phyloP scores from a whole-genome alignment of 2,888 invertebrate genomes.

The Cephonodes hylas region DNA sequence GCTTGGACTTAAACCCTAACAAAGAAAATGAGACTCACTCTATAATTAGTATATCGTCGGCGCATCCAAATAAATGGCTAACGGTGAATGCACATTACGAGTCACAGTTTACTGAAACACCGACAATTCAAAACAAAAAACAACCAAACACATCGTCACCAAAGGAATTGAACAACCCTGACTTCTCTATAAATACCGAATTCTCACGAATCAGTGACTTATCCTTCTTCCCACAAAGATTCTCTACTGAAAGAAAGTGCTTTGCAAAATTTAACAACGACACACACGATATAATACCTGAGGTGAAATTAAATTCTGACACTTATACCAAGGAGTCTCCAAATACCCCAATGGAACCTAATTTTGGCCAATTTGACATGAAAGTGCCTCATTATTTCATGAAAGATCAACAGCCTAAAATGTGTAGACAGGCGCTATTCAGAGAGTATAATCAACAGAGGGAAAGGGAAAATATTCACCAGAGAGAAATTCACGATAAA shows the following conservation, averaged over 20 bases:
- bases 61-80: constrained; percentile 59
- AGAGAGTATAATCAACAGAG: constrained; percentile 55
- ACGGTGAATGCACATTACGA: constrained; percentile 43
- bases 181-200: constrained; percentile 74
- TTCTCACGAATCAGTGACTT: constrained; percentile 72
- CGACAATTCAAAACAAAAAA: constrained; percentile 52
- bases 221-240: constrained; percentile 68
- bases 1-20: constrained; percentile 52
- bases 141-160: constrained; percentile 75
- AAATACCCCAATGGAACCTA: constrained; percentile 48
- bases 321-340: constrained; percentile 79
- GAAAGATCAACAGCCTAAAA: constrained; percentile 53
- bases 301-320: constrained; percentile 67
- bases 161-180: constrained; percentile 69
- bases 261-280: constrained; percentile 58
- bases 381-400: constrained; percentile 46
- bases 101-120: constrained; percentile 43
- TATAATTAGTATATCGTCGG: constrained; percentile 54
- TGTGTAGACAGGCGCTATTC: constrained; percentile 67
- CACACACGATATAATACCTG: constrained; percentile 59
- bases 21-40: constrained; percentile 69
- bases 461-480: constrained; percentile 54
- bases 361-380: constrained; percentile 44
- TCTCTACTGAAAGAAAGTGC: constrained; percentile 71
- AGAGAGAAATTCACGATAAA: constrained; percentile 46